These are phyloP conservation scores for Hypolimnas misippus DNA, from an alignment of 2,888 invertebrate species.

Conservation along the genomic window DNA sequence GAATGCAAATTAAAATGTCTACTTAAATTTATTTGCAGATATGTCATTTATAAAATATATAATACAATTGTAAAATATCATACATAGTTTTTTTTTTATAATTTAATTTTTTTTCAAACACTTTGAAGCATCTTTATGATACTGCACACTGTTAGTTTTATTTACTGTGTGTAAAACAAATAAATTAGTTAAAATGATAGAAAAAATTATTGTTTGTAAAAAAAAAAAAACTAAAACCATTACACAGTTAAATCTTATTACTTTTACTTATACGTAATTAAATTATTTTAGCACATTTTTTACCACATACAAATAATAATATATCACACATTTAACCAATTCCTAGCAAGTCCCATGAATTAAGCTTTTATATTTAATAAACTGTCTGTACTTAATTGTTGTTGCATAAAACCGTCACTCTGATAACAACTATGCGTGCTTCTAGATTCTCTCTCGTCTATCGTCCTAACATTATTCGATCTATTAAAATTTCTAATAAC, in stretches of 20 bases:
- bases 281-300: conserved; percentile 6
- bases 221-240: no score
- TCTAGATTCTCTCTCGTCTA: conserved; percentile 29
- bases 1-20: background rate
- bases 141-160: no score
- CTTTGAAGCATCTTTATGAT: no score
- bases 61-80: no score
- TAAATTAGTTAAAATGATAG: no score
- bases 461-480: conserved; percentile 21
- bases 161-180: no score
- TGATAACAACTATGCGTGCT: conserved; percentile 18
- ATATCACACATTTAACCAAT: conserved; percentile 26
- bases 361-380: conserved; percentile 1
- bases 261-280: background rate
- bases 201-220: no score
- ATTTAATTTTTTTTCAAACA: no score
- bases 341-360: conserved; percentile 13
- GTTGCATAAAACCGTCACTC: conserved; percentile 8
- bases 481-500: conserved; percentile 36
- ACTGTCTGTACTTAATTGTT: background rate
- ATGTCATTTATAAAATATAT: background rate
- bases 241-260: no score
- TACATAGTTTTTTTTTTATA: no score
- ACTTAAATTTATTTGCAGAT: background rate
- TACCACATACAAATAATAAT: conserved; percentile 1